Evolutionary conservation across 2,888 invertebrate genomes (phyloP), one percentile per base, ranked within the genome.

Genomic region (Pogonocherus hispidulus): DNA sequence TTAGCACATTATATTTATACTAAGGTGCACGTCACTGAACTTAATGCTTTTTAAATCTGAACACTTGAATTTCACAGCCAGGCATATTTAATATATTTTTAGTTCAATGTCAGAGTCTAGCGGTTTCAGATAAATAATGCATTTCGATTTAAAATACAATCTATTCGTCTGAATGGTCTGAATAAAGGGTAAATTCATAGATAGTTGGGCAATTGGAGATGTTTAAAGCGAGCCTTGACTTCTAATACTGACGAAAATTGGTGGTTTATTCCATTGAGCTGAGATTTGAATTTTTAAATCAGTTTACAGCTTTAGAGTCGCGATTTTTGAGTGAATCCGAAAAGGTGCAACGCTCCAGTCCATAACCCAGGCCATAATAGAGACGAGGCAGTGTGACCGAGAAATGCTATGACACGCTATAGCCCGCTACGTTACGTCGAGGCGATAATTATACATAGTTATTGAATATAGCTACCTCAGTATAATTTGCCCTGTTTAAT

Each of bases 101-200:
- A 27, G 52, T 52, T 52, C 52, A 52, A 52, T 52, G 52, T 32
- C 52, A 52, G 32, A 32, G 32, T 32, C 32, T 2, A 16, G 32
- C 52, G 14, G 16, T 11, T 51, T 32, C 32, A 52, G 14, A 32
- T 52, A 52, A 52, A 52, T 52, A 52, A 52, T 49, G 19, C 32
- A 9, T 32, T 52, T 22, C 16, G 23, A 23, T 14, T 51, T 51
- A 23, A 49, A 49, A 52, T 52, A 3, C 32, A 27, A 49, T 52
- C 32, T 52, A 52, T 52, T 52, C 27, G 32, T 52, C 52, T 52
- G 32, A 32, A 52, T n/a, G n/a, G n/a, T n/a, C n/a, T n/a, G n/a
- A n/a, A n/a, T n/a, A 16, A 27, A 52, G 16, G 27, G 32, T 52
- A 32, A 52, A 52, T 16, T n/a, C n/a, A n/a, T n/a, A n/a, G n/a